Evolutionary conservation across 2,888 invertebrate species (phyloP), one percentile per base, ranked within the genome.

Genomic region (Drosophila tripunctata): DNA sequence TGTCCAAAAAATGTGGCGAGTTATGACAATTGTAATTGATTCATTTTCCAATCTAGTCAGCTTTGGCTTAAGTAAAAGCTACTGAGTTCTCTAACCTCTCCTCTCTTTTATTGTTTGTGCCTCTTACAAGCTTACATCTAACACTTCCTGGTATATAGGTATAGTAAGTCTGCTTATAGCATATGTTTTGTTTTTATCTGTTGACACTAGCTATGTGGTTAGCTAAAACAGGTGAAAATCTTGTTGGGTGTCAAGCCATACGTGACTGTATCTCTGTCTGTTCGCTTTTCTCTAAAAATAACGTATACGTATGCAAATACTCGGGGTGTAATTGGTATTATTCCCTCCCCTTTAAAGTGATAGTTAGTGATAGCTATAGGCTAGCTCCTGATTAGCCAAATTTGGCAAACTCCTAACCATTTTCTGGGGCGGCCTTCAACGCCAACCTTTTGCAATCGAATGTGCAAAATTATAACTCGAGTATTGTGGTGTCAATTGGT

Each of bases 201-300:
- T 68, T 72, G 75, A 72, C 68, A 65, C 24, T 58, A 43, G 52
- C 31, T 55, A 56, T 63, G 56, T 78, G 44, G 56, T 55, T 61
- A 68, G 65, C 58, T 61, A 65, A 71, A 85, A 76, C 86, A 77
- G 70, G 66, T 79, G 77, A 38, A 85, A 82, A 78, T 78, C 63
- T 66, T 61, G 58, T 67, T 54, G 35, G 76, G 62, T 52, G 82
- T 67, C 65, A 71, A 51, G 50, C 57, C 68, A 74, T 71, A 77
- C 61, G 60, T 65, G 33, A 54, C 60, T 45, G 65, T n/a, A n/a
- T n/a, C n/a, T 61, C 55, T 45, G 14, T 17, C 38, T n/a, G n/a
- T n/a, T n/a, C n/a, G n/a, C n/a, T n/a, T n/a, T n/a, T 35, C 24
- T 17, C 24, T 27, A 41, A 48, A 45, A 45, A 33, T 41, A 12